Evolutionary conservation across 2,797 vertebrate species (phyloP).

Genomic region (Danio jaintianensis): DNA sequence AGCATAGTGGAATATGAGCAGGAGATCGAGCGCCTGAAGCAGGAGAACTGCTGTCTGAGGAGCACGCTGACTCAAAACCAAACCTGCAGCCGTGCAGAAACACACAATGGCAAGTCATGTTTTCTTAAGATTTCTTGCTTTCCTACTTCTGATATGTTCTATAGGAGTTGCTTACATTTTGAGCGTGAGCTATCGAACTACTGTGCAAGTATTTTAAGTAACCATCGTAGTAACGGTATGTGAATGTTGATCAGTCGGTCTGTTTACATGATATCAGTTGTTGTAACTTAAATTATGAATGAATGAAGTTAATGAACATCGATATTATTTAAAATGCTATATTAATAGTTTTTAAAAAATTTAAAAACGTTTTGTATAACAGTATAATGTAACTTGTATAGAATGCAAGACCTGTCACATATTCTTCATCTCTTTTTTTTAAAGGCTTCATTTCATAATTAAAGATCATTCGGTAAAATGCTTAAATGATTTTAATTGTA

Average conservation of each 20-base stretch:
- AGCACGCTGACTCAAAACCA: slow-evolving; percentile 14
- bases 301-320: not conserved
- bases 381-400: too few relatives aligned
- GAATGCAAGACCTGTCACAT: too few relatives aligned
- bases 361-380: too few relatives aligned
- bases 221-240: not conserved
- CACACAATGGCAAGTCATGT: slow-evolving; percentile 1
- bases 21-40: slow-evolving; percentile 48
- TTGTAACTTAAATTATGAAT: not conserved
- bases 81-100: not conserved
- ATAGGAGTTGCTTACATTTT: not conserved
- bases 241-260: not conserved
- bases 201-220: not conserved
- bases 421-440: too few relatives aligned
- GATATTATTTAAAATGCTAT: too few relatives aligned
- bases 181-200: not conserved
- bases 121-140: too few relatives aligned
- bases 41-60: slow-evolving; percentile 53
- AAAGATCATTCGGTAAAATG: too few relatives aligned
- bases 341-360: too few relatives aligned
- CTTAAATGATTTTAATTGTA: too few relatives aligned
- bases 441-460: too few relatives aligned
- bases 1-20: slow-evolving; percentile 47
- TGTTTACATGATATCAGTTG: too few relatives aligned
- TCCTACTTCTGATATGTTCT: not conserved